A percentile compares a stretch with the other conserved stretches of the same genome.
Evolutionary conservation across 2,113 vertebrate genomes (phyloP).

Genomic region (Pseudorectes ferrugineus): DNA sequence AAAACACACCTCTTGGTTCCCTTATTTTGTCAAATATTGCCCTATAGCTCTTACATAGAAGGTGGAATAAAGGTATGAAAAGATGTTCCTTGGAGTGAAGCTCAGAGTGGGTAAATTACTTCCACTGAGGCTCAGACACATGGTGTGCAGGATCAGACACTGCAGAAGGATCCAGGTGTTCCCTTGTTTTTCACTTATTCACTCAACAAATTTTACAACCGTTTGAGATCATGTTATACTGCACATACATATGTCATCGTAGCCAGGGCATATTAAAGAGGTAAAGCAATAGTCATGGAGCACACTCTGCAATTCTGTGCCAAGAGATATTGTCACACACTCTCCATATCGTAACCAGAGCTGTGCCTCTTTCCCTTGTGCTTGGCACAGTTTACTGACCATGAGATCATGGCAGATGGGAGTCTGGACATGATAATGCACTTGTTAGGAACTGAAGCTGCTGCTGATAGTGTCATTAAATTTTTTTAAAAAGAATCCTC

Average conservation of each 20-base stretch:
- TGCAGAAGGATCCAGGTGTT: neutral
- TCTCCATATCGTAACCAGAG: neutral
- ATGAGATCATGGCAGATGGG: slow-evolving; percentile 56
- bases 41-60: neutral
- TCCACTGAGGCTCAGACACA: neutral
- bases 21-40: neutral
- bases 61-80: neutral
- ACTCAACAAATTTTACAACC: slow-evolving; percentile 40
- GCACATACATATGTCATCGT: neutral
- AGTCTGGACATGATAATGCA: slow-evolving; percentile 32
- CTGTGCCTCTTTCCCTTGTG: neutral
- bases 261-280: slow-evolving; percentile 1
- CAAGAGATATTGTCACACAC: slow-evolving; percentile 29
- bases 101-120: neutral
- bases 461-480: slow-evolving; percentile 16
- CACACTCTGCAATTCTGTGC: neutral
- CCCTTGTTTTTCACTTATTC: neutral
- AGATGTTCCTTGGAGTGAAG: neutral
- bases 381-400: slow-evolving; percentile 12
- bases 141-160: neutral
- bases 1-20: neutral
- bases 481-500: neutral
- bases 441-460: neutral
- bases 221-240: neutral
- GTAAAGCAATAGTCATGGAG: slow-evolving; percentile 6